These are phyloP conservation scores for Potamilus streckersoni DNA, from an alignment of 1,140 invertebrate species.

Conservation along the genomic window DNA sequence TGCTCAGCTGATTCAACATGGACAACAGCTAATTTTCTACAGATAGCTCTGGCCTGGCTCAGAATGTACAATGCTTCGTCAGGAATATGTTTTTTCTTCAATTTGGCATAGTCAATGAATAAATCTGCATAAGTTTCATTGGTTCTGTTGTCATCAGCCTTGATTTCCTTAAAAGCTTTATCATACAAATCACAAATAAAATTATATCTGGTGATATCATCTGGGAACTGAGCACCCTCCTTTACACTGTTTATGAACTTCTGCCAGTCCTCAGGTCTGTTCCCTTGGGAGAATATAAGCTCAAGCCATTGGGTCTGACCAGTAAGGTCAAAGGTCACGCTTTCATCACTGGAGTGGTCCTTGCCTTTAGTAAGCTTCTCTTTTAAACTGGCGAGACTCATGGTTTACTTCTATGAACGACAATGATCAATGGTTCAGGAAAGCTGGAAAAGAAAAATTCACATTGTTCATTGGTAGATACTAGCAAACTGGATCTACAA, in stretches of 20 bases:
- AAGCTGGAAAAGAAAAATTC: too few species aligned
- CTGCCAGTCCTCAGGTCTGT: conserved; percentile 54
- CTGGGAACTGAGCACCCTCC: conserved; percentile 22
- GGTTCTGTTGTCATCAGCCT: conserved; percentile 31
- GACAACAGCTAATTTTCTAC: conserved; percentile 41
- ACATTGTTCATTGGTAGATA: too few species aligned
- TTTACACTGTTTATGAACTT: conserved; percentile 45
- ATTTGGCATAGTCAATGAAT: conserved; percentile 48
- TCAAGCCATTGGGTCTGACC: too few species aligned
- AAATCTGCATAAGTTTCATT: conserved; percentile 47
- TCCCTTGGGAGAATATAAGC: conserved; percentile 24
- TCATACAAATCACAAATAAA: conserved; percentile 44
- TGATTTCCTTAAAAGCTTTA: conserved; percentile 47
- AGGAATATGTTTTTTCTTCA: conserved; percentile 41
- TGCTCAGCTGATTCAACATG: conserved; percentile 51
- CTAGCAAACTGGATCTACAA: too few species aligned
- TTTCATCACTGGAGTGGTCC: too few species aligned
- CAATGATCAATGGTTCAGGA: too few species aligned
- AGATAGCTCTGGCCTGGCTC: conserved; percentile 37
- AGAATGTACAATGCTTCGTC: conserved; percentile 46
- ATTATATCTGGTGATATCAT: conserved; percentile 35
- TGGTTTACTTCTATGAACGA: too few species aligned
- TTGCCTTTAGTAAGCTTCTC: too few species aligned
- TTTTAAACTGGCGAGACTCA: too few species aligned
- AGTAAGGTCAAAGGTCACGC: too few species aligned